A percentile compares a stretch with the other conserved stretches of the same genome.
Conservation (phyloP, 2,113 vertebrate genomes). For the Nothocercus julius region DNA sequence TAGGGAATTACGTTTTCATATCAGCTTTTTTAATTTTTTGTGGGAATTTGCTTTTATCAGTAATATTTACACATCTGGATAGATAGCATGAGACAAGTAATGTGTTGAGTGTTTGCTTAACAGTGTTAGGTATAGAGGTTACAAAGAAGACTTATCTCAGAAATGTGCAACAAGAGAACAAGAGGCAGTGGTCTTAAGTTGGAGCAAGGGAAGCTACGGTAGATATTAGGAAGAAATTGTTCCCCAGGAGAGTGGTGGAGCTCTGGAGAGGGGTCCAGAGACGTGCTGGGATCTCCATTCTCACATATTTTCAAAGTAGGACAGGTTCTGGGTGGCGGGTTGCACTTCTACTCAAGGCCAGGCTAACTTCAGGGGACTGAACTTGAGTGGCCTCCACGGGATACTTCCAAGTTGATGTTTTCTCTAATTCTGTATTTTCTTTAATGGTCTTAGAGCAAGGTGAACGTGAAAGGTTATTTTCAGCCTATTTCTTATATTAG, state of each 20-base stretch:
- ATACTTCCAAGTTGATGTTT: background rate
- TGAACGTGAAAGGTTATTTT: background rate
- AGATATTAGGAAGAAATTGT: background rate
- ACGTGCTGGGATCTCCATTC: background rate
- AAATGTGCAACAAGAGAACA: background rate
- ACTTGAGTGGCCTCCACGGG: background rate
- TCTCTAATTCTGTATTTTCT: background rate
- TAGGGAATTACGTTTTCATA: background rate
- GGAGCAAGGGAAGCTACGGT: background rate
- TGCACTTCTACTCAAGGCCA: background rate
- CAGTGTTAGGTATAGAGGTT: background rate
- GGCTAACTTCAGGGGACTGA: background rate
- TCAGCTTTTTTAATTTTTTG: background rate
- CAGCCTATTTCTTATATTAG: background rate
- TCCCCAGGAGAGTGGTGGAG: background rate
- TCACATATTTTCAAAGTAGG: background rate
- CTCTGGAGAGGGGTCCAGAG: background rate
- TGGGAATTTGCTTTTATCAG: background rate
- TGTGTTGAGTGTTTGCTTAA: background rate
- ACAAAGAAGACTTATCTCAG: background rate
- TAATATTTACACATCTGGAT: background rate
- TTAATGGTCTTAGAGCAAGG: background rate
- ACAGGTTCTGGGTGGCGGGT: background rate
- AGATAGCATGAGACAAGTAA: background rate
- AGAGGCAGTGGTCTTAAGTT: background rate